Conservation (phyloP, 2,113 vertebrate genomes). For the Eulemur rufifrons region DNA sequence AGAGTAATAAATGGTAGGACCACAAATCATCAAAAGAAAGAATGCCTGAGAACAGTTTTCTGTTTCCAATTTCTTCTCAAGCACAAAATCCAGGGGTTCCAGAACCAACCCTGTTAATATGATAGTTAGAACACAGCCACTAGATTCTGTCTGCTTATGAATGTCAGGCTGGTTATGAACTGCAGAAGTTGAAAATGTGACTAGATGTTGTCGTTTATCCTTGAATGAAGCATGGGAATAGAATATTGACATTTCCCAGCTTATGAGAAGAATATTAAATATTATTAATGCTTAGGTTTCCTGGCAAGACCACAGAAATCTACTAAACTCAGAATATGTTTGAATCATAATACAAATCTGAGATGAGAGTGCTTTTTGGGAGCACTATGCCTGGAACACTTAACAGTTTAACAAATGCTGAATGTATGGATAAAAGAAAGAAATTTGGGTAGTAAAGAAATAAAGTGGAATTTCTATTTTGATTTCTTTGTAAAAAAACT, state of each 20-base stretch:
- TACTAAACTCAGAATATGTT: background rate
- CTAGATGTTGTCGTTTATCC: background rate
- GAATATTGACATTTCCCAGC: background rate
- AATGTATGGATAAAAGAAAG: background rate
- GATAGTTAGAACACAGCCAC: background rate
- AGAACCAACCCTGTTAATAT: background rate
- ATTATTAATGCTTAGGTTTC: background rate
- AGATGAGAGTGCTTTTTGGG: background rate
- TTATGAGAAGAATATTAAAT: background rate
- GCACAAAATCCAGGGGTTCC: background rate
- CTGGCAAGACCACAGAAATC: background rate
- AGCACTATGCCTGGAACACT: background rate
- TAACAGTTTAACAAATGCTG: background rate
- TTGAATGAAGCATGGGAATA: background rate
- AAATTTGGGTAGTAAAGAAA: background rate
- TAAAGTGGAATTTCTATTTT: slow-evolving; percentile 1
- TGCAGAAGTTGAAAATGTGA: background rate
- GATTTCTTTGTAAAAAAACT: background rate
- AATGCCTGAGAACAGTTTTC: background rate
- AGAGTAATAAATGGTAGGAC: background rate
- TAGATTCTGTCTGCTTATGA: background rate
- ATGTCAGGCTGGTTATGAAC: background rate
- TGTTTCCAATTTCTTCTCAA: background rate
- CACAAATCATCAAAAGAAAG: background rate
- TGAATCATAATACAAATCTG: background rate